phyloP scores from a whole-genome alignment of 2,797 vertebrate genomes.

The Leptodactylus fallax region DNA sequence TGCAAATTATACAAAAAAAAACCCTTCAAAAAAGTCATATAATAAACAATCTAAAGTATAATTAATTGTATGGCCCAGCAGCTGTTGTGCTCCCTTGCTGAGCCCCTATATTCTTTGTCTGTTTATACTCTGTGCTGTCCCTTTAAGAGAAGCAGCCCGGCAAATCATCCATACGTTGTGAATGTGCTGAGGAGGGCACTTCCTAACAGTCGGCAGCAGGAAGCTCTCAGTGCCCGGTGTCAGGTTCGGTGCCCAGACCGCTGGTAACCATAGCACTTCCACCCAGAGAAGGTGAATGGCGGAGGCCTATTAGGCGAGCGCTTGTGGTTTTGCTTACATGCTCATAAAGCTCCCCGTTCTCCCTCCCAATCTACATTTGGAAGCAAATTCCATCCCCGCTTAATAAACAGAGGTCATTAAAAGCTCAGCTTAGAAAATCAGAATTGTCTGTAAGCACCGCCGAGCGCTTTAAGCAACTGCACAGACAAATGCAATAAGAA shows the following conservation, averaged over 20 bases:
- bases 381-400: conserved; percentile 56
- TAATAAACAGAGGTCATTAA: conserved; percentile 68
- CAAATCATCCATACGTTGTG: not conserved
- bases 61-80: no score
- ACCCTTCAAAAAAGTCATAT: no score
- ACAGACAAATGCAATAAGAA: conserved; percentile 62
- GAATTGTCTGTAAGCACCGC: conserved; percentile 61
- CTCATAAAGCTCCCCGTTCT: conserved; percentile 38
- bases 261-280: conserved; percentile 14
- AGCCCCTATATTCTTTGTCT: no score
- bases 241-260: conserved; percentile 26
- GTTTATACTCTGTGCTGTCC: not conserved
- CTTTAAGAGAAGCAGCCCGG: not conserved
- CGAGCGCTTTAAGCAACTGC: conserved; percentile 53
- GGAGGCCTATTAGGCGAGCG: conserved; percentile 27
- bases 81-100: no score
- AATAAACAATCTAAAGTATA: no score
- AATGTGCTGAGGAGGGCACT: not conserved
- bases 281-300: conserved; percentile 15
- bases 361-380: conserved; percentile 37
- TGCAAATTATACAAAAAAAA: no score
- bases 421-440: conserved; percentile 65
- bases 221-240: not conserved
- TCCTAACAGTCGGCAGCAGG: not conserved
- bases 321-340: conserved; percentile 34